phyloP scores from a whole-genome alignment of 2,888 invertebrate species.

The Spilosoma lubricipeda region DNA sequence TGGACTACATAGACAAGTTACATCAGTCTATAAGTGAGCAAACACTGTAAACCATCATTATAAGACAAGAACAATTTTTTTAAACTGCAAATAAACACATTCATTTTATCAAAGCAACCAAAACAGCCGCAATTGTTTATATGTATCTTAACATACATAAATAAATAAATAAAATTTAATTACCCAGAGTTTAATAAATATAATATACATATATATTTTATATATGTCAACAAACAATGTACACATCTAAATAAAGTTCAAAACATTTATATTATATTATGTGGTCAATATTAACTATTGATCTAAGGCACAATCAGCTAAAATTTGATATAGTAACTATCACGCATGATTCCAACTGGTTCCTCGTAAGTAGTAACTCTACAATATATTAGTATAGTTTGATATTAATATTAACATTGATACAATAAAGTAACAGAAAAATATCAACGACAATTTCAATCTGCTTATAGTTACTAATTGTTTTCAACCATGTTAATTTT shows the following conservation, averaged over 20 bases:
- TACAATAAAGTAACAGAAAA: conserved; percentile 82
- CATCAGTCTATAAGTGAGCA: conserved; percentile 13
- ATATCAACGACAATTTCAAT: conserved; percentile 80
- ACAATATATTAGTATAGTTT: conserved; percentile 71
- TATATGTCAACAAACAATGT: conserved; percentile 68
- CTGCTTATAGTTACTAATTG: conserved; percentile 72
- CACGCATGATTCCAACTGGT: conserved; percentile 74
- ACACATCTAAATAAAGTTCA: conserved; percentile 71
- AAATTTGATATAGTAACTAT: conserved; percentile 77
- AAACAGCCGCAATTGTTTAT: conserved; percentile 78
- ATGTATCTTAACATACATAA: conserved; percentile 56
- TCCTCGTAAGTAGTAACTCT: conserved; percentile 72
- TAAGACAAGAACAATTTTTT: conserved; percentile 66
- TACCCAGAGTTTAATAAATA: conserved; percentile 51
- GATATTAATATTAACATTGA: conserved; percentile 67
- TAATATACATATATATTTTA: conserved; percentile 49
- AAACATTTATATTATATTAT: conserved; percentile 56
- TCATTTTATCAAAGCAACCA: conserved; percentile 72
- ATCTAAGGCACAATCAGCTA: conserved; percentile 85
- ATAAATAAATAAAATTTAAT: conserved; percentile 55
- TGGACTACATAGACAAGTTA: background rate
- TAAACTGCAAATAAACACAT: conserved; percentile 78
- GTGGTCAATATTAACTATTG: conserved; percentile 63
- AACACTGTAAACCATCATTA: conserved; percentile 64
- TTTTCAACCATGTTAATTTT: conserved; percentile 75